Percentiles rank a stretch among this genome's conserved stretches.
Evolutionary conservation across 2,797 vertebrate genomes (phyloP).

Genomic region (Epinephelus coioides): DNA sequence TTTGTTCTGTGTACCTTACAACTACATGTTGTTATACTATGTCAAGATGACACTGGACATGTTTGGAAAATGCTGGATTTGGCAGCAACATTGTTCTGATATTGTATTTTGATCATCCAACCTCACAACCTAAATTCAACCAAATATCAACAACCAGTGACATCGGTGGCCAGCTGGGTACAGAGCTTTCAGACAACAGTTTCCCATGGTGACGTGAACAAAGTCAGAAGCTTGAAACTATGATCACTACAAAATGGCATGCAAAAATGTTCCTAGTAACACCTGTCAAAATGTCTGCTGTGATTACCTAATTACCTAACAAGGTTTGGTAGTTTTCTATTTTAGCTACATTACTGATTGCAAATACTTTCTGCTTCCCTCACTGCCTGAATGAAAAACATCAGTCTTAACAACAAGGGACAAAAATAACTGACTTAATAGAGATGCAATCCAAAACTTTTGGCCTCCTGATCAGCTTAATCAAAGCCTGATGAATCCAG

Average conservation of each 20-base stretch:
- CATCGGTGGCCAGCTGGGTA: no score
- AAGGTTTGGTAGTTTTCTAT: neutral
- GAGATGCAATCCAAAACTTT: neutral
- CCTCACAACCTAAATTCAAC: no score
- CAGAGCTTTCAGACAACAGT: no score
- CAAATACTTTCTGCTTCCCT: conserved; percentile 2
- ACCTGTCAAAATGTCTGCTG: conserved; percentile 2
- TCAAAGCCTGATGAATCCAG: conserved; percentile 31
- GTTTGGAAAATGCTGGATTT: no score
- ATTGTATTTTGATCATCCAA: no score
- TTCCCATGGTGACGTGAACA: neutral
- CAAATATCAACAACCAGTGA: no score
- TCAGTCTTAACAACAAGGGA: conserved; percentile 13
- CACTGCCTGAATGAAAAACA: conserved; percentile 30
- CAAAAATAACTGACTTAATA: conserved; percentile 6
- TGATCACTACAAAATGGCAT: neutral
- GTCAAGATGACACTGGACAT: no score
- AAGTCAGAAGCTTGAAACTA: neutral
- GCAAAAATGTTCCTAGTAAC: neutral
- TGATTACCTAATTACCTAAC: neutral
- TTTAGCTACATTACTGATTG: neutral
- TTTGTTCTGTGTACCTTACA: no score
- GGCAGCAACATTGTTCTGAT: no score
- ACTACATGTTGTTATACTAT: no score
- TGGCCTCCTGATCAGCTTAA: conserved; percentile 20